Evolutionary conservation across 2,113 vertebrate species (phyloP).

Genomic region (Bos taurus): ARS-UCD2.0 NC_037357.1:19630001-19630500

Average conservation of each 20-base stretch:
- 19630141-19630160: conserved; percentile 9
- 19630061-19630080: background rate
- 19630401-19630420: conserved; percentile 20
- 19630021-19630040: background rate
- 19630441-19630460: background rate
- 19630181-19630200: conserved; percentile 6
- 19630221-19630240: background rate
- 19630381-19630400: background rate
- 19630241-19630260: conserved; percentile 9
- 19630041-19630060: background rate
- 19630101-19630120: conserved; percentile 19
- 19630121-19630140: background rate
- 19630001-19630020: background rate
- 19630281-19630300: background rate
- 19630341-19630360: conserved; percentile 13
- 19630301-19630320: background rate
- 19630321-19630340: background rate
- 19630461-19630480: background rate
- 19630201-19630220: conserved; percentile 7
- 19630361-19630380: background rate
- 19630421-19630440: conserved; percentile 45
- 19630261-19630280: background rate
- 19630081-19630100: conserved; percentile 15
- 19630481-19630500: background rate
- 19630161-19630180: background rate